Percentiles rank a stretch among this genome's conserved stretches.
Conservation (phyloP, 2,888 invertebrate species). For the Drosophila mimica region DNA sequence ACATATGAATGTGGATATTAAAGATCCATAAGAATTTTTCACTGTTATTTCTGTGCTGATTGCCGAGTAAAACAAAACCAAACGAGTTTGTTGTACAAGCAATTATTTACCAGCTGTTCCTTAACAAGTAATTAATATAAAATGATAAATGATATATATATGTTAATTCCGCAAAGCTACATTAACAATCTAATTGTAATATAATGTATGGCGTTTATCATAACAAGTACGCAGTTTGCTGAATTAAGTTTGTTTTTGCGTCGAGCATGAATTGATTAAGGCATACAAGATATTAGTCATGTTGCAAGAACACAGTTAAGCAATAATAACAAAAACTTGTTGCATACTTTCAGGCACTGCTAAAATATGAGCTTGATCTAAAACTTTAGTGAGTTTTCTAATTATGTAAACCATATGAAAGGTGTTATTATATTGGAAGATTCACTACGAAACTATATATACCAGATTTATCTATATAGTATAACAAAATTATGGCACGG, state of each 20-base stretch:
- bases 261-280: constrained; percentile 30
- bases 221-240: constrained; percentile 5
- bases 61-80: not conserved
- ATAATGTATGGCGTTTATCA: not conserved
- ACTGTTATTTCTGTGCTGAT: not conserved
- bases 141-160: not conserved
- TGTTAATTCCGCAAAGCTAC: not conserved
- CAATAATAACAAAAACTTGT: not conserved
- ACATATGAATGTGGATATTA: not conserved
- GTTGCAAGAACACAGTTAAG: constrained; percentile 2
- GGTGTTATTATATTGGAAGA: not conserved
- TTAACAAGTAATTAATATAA: not conserved
- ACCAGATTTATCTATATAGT: not conserved
- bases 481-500: not conserved
- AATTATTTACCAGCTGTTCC: constrained; percentile 14
- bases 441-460: not conserved
- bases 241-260: not conserved
- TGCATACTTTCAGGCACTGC: constrained; percentile 45
- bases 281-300: constrained; percentile 22
- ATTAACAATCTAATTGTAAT: not conserved
- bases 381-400: not conserved
- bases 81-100: constrained; percentile 16
- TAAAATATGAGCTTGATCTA: not conserved
- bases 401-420: not conserved
- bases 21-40: not conserved